phyloP scores from a whole-genome alignment of 2,113 vertebrate genomes.

The Polypterus senegalus region DNA sequence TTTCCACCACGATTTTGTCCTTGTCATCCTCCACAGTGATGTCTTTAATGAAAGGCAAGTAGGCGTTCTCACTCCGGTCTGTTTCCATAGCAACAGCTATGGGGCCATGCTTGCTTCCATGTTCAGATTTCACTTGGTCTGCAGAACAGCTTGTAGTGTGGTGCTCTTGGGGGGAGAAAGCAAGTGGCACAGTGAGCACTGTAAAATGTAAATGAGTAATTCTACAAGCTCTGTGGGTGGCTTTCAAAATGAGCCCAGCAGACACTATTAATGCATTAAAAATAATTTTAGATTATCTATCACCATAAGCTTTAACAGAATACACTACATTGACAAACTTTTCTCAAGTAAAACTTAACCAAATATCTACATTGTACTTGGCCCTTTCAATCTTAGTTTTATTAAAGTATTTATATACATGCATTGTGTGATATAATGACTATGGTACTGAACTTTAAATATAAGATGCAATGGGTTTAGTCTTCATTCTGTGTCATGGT shows the following conservation, averaged over 20 bases:
- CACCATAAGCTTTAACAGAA: too few relatives aligned
- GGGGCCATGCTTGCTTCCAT: conserved; percentile 29
- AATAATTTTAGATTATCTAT: too few relatives aligned
- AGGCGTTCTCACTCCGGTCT: conserved; percentile 41
- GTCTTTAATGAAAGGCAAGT: conserved; percentile 49
- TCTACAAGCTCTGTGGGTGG: conserved; percentile 23
- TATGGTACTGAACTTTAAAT: too few relatives aligned
- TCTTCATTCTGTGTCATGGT: too few relatives aligned
- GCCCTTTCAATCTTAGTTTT: too few relatives aligned
- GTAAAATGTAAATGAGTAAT: neutral
- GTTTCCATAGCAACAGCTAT: conserved; percentile 47
- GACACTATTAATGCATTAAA: too few relatives aligned
- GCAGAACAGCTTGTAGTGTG: conserved; percentile 38
- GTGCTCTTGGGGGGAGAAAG: conserved; percentile 46
- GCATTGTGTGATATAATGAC: too few relatives aligned
- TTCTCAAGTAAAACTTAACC: too few relatives aligned
- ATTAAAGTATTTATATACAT: too few relatives aligned
- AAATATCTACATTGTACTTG: too few relatives aligned
- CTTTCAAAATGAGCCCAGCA: conserved; percentile 41
- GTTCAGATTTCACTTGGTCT: conserved; percentile 57
- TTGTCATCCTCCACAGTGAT: conserved; percentile 77
- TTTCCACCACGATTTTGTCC: conserved; percentile 89
- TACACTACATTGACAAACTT: too few relatives aligned
- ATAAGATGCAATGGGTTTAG: too few relatives aligned
- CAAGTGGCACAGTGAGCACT: conserved; percentile 24